phyloP scores from a whole-genome alignment of 2,888 invertebrate species.

The Steinernema scapterisci region DNA sequence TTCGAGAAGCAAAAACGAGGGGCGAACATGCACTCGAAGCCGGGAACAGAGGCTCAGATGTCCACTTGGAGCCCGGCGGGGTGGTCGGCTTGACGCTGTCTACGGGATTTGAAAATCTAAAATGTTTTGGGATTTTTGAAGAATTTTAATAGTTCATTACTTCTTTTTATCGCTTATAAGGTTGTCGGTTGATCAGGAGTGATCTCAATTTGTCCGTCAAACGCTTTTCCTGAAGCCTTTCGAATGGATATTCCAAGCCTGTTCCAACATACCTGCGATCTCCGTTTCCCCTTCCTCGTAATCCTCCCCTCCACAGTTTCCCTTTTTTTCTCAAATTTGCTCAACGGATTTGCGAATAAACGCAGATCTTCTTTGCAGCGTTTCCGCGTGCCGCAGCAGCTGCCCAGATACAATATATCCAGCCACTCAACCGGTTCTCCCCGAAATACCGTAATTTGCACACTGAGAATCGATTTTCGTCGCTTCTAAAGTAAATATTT shows the following conservation, averaged over 20 bases:
- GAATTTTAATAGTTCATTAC: too few relatives aligned
- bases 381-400: slow-evolving; percentile 14
- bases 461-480: slow-evolving; percentile 14
- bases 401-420: slow-evolving; percentile 4
- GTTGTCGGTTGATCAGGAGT: too few relatives aligned
- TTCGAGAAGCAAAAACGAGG: not conserved
- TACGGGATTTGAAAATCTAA: too few relatives aligned
- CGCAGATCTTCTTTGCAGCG: not conserved
- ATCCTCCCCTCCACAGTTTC: not conserved
- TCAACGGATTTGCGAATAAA: slow-evolving; percentile 6
- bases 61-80: slow-evolving; percentile 16
- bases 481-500: slow-evolving; percentile 27
- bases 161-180: too few relatives aligned
- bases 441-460: slow-evolving; percentile 29
- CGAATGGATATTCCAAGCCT: too few relatives aligned
- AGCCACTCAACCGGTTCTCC: not conserved
- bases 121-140: not conserved
- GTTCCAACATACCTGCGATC: not conserved
- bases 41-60: slow-evolving; percentile 9
- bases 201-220: too few relatives aligned
- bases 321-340: not conserved
- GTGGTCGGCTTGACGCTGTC: too few relatives aligned
- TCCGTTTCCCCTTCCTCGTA: not conserved
- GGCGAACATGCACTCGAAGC: slow-evolving; percentile 21
- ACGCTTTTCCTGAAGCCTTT: too few relatives aligned